phyloP scores from a whole-genome alignment of 2,888 invertebrate genomes.

The Ornithoptera priamus region DNA sequence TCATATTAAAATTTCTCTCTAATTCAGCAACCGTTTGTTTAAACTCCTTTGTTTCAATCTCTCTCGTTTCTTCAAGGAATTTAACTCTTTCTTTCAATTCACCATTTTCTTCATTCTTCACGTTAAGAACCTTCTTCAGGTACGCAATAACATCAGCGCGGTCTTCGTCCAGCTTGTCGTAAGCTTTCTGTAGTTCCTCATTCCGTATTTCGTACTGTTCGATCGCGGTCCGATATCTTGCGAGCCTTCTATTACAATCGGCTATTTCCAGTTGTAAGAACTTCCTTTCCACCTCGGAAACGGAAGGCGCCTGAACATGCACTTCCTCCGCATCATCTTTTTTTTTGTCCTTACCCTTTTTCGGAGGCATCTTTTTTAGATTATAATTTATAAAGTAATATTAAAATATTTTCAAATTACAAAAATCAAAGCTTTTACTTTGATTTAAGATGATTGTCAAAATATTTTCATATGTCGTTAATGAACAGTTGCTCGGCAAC shows the following conservation, averaged over 20 bases:
- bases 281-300: conserved; percentile 88
- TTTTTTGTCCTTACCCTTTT: conserved; percentile 68
- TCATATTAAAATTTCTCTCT: conserved; percentile 85
- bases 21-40: conserved; percentile 84
- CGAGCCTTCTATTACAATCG: conserved; percentile 90
- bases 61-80: conserved; percentile 85
- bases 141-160: conserved; percentile 91
- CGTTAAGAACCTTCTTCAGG: conserved; percentile 86
- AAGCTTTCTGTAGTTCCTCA: conserved; percentile 81
- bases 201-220: conserved; percentile 87
- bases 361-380: conserved; percentile 57
- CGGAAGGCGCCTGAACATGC: conserved; percentile 43
- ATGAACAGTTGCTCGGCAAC: not conserved
- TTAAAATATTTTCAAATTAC: too few relatives aligned
- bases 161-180: conserved; percentile 87
- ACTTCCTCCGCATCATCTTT: conserved; percentile 37
- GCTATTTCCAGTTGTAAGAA: conserved; percentile 90
- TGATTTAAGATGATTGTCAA: conserved; percentile 39
- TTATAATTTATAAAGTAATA: too few relatives aligned
- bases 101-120: conserved; percentile 84
- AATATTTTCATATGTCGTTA: conserved; percentile 44
- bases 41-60: conserved; percentile 83
- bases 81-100: conserved; percentile 85
- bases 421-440: conserved; percentile 36
- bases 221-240: conserved; percentile 82